Base-by-base conservation (phyloP, 2,888 invertebrate genomes). In the Eledona agricola region DNA sequence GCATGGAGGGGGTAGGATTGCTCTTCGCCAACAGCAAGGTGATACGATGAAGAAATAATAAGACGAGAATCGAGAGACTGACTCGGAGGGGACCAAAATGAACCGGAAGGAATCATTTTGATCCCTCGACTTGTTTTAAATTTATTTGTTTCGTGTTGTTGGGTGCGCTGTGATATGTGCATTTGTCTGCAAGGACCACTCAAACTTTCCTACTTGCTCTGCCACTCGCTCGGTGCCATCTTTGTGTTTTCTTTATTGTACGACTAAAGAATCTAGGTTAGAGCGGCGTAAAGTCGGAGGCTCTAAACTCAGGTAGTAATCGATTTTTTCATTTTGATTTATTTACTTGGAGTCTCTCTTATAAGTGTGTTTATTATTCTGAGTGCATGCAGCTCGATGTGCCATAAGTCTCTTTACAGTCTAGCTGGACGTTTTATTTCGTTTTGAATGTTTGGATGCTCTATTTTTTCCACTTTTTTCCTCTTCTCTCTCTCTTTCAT, bases 21-120 rank as follows among this genome's bases (percentile, higher is more conserved):
- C 90, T 98, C 71, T 97, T 99, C 83, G 96, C 96, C 70, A 96
- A 96, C 79, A 96, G 96, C 88, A 98, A 99, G 96, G 98, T 98
- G 88, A 63, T 60, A 58, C 31, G 23, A 31, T 45, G 9, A 25
- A 22, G 40, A 51, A 32, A 40, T 26, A 50, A 19, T 32, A 51
- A 51, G 22, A 15, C 29, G 25, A 38, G 16, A 40, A 31, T 13
- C 9, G 17, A 23, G 7, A 46, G 25, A 35, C 23, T 32, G 26
- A 31, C 32, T 9, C 32, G 32, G 31, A 32, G 22, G 43, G 9
- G 49, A 34, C 17, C 50, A 54, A 54, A 54, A 28, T 43, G 54
- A 50, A 49, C 15, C 15, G n/a, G n/a, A n/a, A 6, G 3, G 12
- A n/a, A 10, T 43, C 54, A 37, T 37, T 54, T 54, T 54, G 54